A percentile compares a stretch with the other conserved stretches of the same genome.
Conservation (phyloP, 2,888 invertebrate genomes). For the Sepioteuthis lessoniana region DNA sequence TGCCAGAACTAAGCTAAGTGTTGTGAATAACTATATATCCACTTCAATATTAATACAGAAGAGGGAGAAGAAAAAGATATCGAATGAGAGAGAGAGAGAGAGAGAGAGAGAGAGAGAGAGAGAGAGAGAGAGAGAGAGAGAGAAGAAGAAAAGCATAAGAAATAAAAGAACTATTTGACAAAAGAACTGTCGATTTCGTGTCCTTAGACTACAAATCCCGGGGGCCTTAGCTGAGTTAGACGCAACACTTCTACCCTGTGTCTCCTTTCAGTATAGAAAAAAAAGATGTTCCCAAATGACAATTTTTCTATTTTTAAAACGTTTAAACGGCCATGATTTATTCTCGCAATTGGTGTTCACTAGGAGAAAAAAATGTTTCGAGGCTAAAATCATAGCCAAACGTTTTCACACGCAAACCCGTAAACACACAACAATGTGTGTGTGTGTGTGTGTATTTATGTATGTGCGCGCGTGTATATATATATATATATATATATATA, state of each 20-base stretch:
- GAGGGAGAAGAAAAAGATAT: too few species aligned
- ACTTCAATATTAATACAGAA: too few species aligned
- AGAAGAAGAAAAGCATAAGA: neutral
- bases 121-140: neutral
- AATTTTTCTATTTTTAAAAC: neutral
- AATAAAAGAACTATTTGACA: neutral
- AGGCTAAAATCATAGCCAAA: neutral
- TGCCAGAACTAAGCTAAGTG: too few species aligned
- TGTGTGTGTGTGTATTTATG: neutral
- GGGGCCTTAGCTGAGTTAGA: neutral
- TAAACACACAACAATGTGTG: neutral
- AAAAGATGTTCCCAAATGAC: neutral
- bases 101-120: neutral
- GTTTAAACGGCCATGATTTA: neutral
- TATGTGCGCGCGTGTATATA: neutral
- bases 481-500: conserved; percentile 33
- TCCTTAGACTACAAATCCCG: neutral
- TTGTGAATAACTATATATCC: too few species aligned
- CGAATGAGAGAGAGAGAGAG: neutral
- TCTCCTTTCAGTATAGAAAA: neutral
- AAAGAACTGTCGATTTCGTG: neutral
- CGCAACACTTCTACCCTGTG: neutral
- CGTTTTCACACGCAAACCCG: neutral
- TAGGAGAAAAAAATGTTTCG: neutral
- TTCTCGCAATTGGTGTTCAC: neutral